Evolutionary conservation across 2,888 invertebrate genomes (phyloP), one percentile per base, ranked within the genome.

Genomic region (Trichopria drosophilae): DNA sequence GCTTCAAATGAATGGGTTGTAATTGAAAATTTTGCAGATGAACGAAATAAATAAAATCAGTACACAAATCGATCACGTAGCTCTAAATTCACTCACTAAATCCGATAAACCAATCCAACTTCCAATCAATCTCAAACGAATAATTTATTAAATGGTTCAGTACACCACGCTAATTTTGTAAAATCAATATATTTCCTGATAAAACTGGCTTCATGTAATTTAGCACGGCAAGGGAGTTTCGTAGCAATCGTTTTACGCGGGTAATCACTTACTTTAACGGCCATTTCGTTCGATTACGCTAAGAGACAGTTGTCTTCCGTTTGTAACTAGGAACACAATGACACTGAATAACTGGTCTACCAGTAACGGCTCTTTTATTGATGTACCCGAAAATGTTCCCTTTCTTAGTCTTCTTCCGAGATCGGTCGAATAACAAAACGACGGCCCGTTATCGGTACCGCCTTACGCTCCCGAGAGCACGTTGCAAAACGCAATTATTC

Each of bases 401-500:
- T 39, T 36, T 37, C 49, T 51, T 53, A 15, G 36, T 48, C 39
- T 35, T 47, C 43, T 53, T 53, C 15, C 49, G 34, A 53, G 41
- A n/a, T n/a, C n/a, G n/a, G n/a, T 41, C 48, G 50, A 45, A 31
- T 12, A 12, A 5, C 10, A 35, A 13, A n/a, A 31, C 36, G 19
- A 35, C 15, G 13, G 19, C n/a, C 13, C 19, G 29, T 19, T 31
- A 12, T 23, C 37, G 29, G 45, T 39, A 39, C 20, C 29, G 51
- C 44, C 43, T 43, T 34, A 12, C n/a, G 41, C 34, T 45, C 51
- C 55, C 49, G 52, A 56, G 55, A 63, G 57, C 52, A 60, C 53
- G 60, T 70, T 70, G 61, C 69, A 65, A 68, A 69, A 69, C 62
- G 61, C 61, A 69, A 68, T 70, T 70, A 69, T 69, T 63, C 66